Conservation (phyloP, 2,113 vertebrate genomes). For the Delphinus delphis region DNA sequence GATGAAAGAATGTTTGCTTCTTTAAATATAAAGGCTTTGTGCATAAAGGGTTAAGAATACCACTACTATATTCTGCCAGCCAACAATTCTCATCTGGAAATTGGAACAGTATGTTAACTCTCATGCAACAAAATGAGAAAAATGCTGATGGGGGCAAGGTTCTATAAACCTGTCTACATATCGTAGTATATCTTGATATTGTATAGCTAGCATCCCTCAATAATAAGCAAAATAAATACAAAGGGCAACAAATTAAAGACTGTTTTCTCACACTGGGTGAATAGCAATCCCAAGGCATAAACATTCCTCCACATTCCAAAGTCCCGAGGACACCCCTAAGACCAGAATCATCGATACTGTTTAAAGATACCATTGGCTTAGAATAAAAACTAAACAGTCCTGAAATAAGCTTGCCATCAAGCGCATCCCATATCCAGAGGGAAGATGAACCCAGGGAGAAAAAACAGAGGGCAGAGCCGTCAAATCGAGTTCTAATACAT, state of each 20-base stretch:
- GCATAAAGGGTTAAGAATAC: background rate
- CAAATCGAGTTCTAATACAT: background rate
- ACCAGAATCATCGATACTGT: background rate
- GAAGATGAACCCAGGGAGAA: background rate
- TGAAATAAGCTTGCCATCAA: background rate
- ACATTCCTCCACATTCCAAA: background rate
- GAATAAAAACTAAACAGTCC: background rate
- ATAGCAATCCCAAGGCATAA: background rate
- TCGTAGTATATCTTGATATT: background rate
- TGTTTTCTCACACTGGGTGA: background rate
- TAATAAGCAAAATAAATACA: background rate
- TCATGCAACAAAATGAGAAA: background rate
- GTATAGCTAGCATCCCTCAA: background rate
- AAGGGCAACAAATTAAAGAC: background rate
- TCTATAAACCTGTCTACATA: background rate
- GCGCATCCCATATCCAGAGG: background rate
- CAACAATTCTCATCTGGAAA: background rate
- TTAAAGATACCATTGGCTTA: background rate
- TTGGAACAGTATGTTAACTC: background rate
- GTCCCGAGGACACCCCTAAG: background rate
- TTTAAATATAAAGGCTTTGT: background rate
- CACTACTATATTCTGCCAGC: background rate
- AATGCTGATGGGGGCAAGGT: background rate
- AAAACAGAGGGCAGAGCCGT: background rate
- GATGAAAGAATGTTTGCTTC: slow-evolving; percentile 13